Percentiles rank a stretch among this genome's conserved stretches.
These are phyloP conservation scores for Myotis brandtii DNA, from an alignment of 2,113 vertebrate species.

Conservation along the genomic window DNA sequence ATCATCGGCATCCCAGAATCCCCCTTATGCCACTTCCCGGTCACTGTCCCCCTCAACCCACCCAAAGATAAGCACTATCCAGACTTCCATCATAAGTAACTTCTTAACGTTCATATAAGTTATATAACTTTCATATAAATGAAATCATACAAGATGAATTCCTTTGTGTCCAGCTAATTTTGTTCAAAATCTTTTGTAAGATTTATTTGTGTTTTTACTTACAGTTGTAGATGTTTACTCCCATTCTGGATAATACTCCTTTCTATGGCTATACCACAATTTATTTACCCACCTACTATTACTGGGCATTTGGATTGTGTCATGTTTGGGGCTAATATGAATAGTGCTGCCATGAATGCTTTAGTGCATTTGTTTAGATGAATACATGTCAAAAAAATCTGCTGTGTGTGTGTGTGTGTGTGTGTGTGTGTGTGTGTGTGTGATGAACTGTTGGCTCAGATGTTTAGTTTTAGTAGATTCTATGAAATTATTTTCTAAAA, in stretches of 20 bases:
- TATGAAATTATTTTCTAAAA: slow-evolving; percentile 38
- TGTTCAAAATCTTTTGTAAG: not conserved
- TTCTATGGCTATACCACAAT: not conserved
- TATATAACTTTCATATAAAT: not conserved
- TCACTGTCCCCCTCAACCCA: not conserved
- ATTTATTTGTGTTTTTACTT: not conserved
- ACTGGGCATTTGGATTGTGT: not conserved
- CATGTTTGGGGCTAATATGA: not conserved
- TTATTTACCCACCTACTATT: not conserved
- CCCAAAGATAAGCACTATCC: not conserved
- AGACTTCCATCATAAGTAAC: not conserved
- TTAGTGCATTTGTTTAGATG: not conserved
- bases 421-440: not conserved
- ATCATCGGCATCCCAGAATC: not conserved
- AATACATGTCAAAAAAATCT: not conserved
- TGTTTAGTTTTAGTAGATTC: not conserved
- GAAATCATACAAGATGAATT: not conserved
- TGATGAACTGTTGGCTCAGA: not conserved
- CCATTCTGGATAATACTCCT: not conserved
- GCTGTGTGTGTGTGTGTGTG: not conserved
- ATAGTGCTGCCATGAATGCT: not conserved
- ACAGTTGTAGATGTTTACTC: not conserved
- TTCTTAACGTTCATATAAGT: not conserved
- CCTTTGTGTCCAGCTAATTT: not conserved
- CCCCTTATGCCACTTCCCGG: not conserved